Base-by-base conservation (phyloP, 64 coral and sea anemone species). In the Actinia equina region DNA sequence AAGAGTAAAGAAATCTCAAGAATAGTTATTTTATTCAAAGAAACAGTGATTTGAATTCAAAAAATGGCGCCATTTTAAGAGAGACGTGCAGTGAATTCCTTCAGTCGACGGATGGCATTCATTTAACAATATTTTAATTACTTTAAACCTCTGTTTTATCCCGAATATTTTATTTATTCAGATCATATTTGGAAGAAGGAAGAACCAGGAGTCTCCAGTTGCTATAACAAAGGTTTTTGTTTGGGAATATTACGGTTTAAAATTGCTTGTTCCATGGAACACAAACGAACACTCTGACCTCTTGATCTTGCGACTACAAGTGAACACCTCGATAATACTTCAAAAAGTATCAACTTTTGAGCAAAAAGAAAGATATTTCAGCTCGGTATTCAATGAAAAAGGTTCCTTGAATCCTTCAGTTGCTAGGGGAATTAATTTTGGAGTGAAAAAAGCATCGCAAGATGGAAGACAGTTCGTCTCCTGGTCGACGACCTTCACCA, bases 391-490 rank as follows among this genome's bases (percentile, higher is more conserved):
- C n/a, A 30, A 74, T 74, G n/a, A 17, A n/a, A 81, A 22, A n/a
- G 43, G 5, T 52, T 20, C 17, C 16, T 49, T 52, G 19, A 81
- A 81, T 81, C 5, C 78, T 52, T 19, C 18, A 51, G 23, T 23
- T 79, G 17, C 27, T 46, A 79, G 27, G 0, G 76, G 76, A 37
- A 46, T 43, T 79, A 7, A 79, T 79, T 44, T 79, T 43, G 37
- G 44, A 43, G 76, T 37, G n/a, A 13, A 42, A 43, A 1, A 26
- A 43, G 27, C 43, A 0, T 52, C 17, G 17, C 44, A 85, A 15
- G 16, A 85, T 85, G 83, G 83, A 85, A 60, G 55, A 63, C 30
- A 11, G 49, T 41, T 57, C 83, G 52, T 85, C 83, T 43, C 80
- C 80, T 22, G 83, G 83, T 59, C 53, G 59, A 85, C 30, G 83